Evolutionary conservation across 2,113 vertebrate genomes (phyloP).

Genomic region (Larimichthys polyactis): DNA sequence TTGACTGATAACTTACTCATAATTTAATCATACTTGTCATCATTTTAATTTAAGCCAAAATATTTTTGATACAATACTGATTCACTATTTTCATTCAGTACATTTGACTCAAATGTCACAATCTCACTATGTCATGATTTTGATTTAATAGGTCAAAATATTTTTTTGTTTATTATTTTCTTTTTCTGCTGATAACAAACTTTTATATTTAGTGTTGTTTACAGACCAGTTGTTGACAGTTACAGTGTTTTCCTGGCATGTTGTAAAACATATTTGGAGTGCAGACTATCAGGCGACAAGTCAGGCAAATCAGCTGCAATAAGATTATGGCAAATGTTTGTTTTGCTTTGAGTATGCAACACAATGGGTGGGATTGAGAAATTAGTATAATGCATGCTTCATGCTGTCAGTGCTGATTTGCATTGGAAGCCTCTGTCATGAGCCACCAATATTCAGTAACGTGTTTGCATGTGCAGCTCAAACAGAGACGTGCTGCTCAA

Average conservation of each 20-base stretch:
- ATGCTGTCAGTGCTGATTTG: conserved; percentile 56
- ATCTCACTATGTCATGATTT: too few species aligned
- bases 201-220: too few species aligned
- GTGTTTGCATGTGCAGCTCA: conserved; percentile 54
- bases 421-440: conserved; percentile 41
- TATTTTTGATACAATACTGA: too few species aligned
- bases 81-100: too few species aligned
- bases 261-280: neutral
- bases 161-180: too few species aligned
- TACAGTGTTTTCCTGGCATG: neutral
- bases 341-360: neutral
- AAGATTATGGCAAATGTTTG: conserved; percentile 2
- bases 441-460: conserved; percentile 14
- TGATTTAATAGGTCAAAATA: too few species aligned
- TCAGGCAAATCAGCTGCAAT: conserved; percentile 22
- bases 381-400: neutral
- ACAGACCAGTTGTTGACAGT: too few species aligned
- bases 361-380: neutral
- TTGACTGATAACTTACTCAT: too few species aligned
- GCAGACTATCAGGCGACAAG: neutral
- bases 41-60: too few species aligned
- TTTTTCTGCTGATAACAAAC: too few species aligned
- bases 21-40: too few species aligned
- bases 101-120: too few species aligned
- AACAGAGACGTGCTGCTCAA: neutral